A percentile compares a stretch with the other conserved stretches of the same genome.
Conservation (phyloP, 1,140 invertebrate genomes). For the Ectropis grisescens region DNA sequence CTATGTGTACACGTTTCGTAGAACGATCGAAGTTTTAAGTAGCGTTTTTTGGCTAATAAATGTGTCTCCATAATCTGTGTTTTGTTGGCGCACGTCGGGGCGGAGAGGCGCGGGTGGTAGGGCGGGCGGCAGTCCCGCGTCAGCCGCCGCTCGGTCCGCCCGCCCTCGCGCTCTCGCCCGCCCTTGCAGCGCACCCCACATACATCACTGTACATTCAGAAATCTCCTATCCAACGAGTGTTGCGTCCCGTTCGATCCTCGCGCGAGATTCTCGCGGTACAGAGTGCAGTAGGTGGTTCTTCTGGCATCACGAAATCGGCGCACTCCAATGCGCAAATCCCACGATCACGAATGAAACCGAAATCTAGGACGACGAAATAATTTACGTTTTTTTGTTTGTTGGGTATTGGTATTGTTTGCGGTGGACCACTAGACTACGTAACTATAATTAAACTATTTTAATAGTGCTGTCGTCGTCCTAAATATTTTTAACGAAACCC, state of each 20-base stretch:
- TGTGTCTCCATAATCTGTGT: slow-evolving; percentile 52
- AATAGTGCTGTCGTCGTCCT: no score
- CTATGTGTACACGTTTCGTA: slow-evolving; percentile 24
- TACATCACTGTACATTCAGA: slow-evolving; percentile 14
- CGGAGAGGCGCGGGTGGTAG: slow-evolving; percentile 20
- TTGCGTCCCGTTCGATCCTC: no score
- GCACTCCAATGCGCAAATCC: slow-evolving; percentile 56
- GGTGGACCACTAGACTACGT: no score
- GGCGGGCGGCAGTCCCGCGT: slow-evolving; percentile 56
- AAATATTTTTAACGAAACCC: no score
- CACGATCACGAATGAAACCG: slow-evolving; percentile 19
- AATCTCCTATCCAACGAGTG: no score
- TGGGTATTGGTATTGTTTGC: no score
- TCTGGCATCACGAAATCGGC: no score
- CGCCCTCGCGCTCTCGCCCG: slow-evolving; percentile 20
- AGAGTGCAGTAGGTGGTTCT: no score
- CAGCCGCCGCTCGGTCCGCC: slow-evolving; percentile 41
- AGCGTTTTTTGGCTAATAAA: slow-evolving; percentile 60
- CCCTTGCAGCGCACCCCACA: slow-evolving; percentile 21
- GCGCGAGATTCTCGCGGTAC: no score
- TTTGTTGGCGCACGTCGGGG: slow-evolving; percentile 40
- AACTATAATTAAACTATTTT: no score
- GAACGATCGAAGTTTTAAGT: slow-evolving; percentile 42
- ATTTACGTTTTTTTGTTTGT: no score
- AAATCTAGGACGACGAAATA: slow-evolving; percentile 23